Evolutionary conservation across 2,797 vertebrate species (phyloP), one percentile per base, ranked within the genome.

Genomic region (Bradypodion pumilum): DNA sequence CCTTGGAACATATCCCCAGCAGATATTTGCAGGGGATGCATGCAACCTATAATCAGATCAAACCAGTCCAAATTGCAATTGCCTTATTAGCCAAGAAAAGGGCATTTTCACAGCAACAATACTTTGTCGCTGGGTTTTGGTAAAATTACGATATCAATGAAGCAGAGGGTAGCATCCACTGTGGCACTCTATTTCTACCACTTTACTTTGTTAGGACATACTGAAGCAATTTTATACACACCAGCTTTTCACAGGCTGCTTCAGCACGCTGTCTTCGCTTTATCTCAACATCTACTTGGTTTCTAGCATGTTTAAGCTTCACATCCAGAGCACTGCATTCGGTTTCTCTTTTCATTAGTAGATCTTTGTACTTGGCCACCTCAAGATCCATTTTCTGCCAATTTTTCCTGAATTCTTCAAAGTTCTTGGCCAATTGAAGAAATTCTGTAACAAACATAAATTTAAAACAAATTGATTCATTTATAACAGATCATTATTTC

Each of bases 251-350:
- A 23, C 97, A 99, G 44, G 99, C 97, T 0, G 95, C 94, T 91
- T 99, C 99, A 0, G 99, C 98, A 86, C 97, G 97, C 69, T 99
- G 98, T 82, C 99, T 96, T 56, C 98, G 94, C 78, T 98, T 97
- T 90, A 99, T 99, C 95, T 99, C 99, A 78, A 99, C 97, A 0
- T 99, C 99, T 78, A 99, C 98, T 90, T 99, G 99, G 91, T 99
- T 99, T 44, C 99, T 98, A 35, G 99, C 98, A 1, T 99, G 99
- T 93, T 99, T 99, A 83, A 99, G 96, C 92, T 99, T 99, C 86
- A 99, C 98, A 63, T 98, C 98, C 94, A 99, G 82, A 9, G 99
- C 95, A 1, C 97, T 97, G 4, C 96, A 96, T 84, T 99, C 99
- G 0, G 97, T 97, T 91, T 99, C 97, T 0, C 96, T 94, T 92